phyloP scores from a whole-genome alignment of 37 sponge, comb jelly and placozoan genomes.

The Mnemiopsis leidyi region DNA sequence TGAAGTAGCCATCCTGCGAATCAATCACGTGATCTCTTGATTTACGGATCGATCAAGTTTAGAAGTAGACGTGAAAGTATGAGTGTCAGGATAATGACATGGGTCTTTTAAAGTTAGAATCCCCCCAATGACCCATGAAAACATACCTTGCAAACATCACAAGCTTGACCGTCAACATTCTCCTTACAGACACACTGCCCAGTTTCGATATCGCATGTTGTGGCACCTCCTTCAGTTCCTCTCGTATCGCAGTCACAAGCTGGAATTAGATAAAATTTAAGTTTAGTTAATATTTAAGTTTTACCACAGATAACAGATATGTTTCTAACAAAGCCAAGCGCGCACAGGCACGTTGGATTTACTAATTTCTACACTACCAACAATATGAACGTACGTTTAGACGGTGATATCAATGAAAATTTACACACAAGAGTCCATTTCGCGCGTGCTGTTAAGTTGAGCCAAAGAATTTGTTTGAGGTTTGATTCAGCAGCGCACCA shows the following conservation, averaged over 20 bases:
- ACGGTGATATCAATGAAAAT: not conserved
- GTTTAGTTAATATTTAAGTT: too few relatives aligned
- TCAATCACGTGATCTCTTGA: too few relatives aligned
- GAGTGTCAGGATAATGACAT: not conserved
- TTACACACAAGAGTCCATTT: not conserved
- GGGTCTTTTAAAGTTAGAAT: too few relatives aligned
- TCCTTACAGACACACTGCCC: slow-evolving; percentile 23
- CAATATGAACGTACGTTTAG: not conserved
- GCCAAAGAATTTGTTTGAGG: too few relatives aligned
- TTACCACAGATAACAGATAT: not conserved
- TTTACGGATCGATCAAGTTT: too few relatives aligned
- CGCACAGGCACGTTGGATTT: not conserved
- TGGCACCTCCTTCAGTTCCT: not conserved
- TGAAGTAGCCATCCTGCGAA: slow-evolving; percentile 22
- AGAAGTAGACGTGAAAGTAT: too few relatives aligned
- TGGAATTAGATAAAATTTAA: not conserved
- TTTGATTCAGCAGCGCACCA: not conserved
- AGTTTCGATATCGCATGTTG: not conserved
- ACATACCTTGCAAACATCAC: slow-evolving; percentile 12
- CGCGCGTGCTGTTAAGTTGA: not conserved
- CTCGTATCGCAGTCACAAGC: slow-evolving; percentile 39
- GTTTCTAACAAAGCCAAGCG: not conserved
- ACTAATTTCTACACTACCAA: not conserved
- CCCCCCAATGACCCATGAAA: too few relatives aligned
- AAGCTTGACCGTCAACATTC: slow-evolving; percentile 9